These are phyloP conservation scores for Steinernema scapterisci DNA, from an alignment of 2,888 invertebrate species.

Conservation along the genomic window DNA sequence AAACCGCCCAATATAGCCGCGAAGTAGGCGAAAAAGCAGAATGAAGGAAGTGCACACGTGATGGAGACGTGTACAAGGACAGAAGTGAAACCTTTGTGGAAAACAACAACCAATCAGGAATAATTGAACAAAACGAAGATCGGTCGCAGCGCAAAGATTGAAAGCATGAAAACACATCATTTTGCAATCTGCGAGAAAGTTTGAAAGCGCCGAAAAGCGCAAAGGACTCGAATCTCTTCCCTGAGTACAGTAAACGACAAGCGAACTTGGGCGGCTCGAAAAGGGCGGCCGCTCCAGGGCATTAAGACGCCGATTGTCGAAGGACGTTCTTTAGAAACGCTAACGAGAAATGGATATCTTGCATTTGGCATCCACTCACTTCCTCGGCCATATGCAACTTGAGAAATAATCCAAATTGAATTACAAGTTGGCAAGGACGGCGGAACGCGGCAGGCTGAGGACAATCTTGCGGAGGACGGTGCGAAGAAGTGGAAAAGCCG, in stretches of 20 bases:
- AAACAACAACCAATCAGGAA: background rate
- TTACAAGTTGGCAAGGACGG: constrained; percentile 12
- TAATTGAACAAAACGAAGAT: background rate
- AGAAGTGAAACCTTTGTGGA: background rate
- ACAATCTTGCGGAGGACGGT: background rate
- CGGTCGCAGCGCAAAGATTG: no score
- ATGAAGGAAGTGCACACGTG: background rate
- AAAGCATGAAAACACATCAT: no score
- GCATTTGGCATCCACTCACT: constrained; percentile 12
- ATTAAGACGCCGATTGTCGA: background rate
- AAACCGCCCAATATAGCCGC: background rate
- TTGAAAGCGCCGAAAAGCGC: background rate
- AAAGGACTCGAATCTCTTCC: background rate
- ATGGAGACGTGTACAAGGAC: no score
- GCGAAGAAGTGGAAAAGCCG: background rate
- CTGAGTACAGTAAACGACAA: no score
- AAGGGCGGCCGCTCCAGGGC: background rate
- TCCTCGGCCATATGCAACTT: constrained; percentile 13
- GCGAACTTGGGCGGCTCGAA: no score
- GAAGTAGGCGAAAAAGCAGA: background rate
- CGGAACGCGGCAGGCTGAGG: background rate
- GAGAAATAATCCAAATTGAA: constrained; percentile 25
- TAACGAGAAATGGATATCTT: constrained; percentile 11
- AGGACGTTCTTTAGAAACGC: background rate
- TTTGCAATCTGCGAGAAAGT: no score